A percentile compares a stretch with the other conserved stretches of the same genome.
These are phyloP conservation scores for Trissoscelio sp. DNA, from an alignment of 2,888 invertebrate species.

Conservation along the genomic window DNA sequence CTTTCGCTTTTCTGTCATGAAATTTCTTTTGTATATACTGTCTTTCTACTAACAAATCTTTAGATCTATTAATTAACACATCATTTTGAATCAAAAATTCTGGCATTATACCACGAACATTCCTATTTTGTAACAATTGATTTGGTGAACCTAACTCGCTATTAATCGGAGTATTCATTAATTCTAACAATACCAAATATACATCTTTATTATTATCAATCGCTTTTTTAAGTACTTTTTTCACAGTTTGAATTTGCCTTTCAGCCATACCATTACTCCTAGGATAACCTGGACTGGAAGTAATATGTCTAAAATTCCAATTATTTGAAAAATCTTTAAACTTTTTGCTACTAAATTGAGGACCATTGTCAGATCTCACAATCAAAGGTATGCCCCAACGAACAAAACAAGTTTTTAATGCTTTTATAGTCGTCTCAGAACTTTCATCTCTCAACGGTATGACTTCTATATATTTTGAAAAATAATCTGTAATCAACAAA, in stretches of 20 bases:
- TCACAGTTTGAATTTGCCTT: slow-evolving; percentile 63
- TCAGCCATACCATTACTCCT: slow-evolving; percentile 66
- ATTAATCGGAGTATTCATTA: slow-evolving; percentile 60
- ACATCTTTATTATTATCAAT: slow-evolving; percentile 60
- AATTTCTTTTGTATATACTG: slow-evolving; percentile 42
- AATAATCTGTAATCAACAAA: slow-evolving; percentile 53
- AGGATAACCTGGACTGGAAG: slow-evolving; percentile 55
- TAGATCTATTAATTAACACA: not conserved
- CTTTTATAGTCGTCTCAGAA: slow-evolving; percentile 26
- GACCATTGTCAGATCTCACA: no score
- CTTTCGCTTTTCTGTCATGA: slow-evolving; percentile 43
- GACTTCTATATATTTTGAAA: slow-evolving; percentile 49
- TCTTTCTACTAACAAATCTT: slow-evolving; percentile 11
- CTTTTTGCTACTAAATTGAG: slow-evolving; percentile 52
- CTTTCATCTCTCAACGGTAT: slow-evolving; percentile 23
- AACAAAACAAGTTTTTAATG: slow-evolving; percentile 54
- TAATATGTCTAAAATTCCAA: slow-evolving; percentile 60
- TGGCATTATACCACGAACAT: not conserved
- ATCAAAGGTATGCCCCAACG: slow-evolving; percentile 58
- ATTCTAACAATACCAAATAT: slow-evolving; percentile 63
- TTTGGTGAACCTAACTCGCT: slow-evolving; percentile 32
- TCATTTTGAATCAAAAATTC: not conserved
- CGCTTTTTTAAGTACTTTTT: slow-evolving; percentile 56
- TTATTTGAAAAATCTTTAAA: slow-evolving; percentile 56
- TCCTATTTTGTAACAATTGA: slow-evolving; percentile 34